Base-by-base conservation (phyloP, 2,888 invertebrate genomes). In the Papilio elwesi region DNA sequence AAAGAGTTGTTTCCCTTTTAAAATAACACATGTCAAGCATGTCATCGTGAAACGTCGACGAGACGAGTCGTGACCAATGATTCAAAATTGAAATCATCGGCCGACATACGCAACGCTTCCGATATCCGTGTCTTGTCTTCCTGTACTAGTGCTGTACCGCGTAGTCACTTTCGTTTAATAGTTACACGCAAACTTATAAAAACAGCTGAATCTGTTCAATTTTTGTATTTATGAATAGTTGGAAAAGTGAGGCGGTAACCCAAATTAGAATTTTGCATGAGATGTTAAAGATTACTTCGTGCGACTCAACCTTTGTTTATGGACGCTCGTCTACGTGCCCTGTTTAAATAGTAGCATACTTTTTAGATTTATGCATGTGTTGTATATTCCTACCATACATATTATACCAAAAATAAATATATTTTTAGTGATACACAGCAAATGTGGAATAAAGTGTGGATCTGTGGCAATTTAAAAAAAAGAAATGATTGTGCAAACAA, bases 41-140 rank as follows among this genome's bases (percentile, higher is more conserved):
- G 36, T 16, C 47, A 48, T n/a, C 26, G 53, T 53, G 26, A 8
- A 57, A 73, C 73, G 75, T 71, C 76, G 74, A n/a, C n/a, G n/a
- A n/a, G n/a, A n/a, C n/a, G 73, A 76, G 67, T 79, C 81, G 80
- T 82, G 80, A 80, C 80, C 78, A 80, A 79, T 77, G 72, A 77
- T 75, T 74, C 72, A 65, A 76, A 79, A 81, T 81, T 77, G 79
- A 79, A 80, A 79, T 79, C 78, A 76, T 77, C 77, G 74, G 74
- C 64, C 71, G 71, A 71, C 73, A 77, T 77, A 79, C 79, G 77
- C 76, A 78, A 78, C 77, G 76, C 69, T 75, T 74, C 70, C 69
- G 75, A 75, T 74, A 74, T 78, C 76, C 77, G 77, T 77, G 71
- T 78, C 71, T 77, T 76, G 43, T 55, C 38, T 68, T 57, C 55